phyloP scores from a whole-genome alignment of 2,888 invertebrate genomes.

The Rhagonycha lutea region DNA sequence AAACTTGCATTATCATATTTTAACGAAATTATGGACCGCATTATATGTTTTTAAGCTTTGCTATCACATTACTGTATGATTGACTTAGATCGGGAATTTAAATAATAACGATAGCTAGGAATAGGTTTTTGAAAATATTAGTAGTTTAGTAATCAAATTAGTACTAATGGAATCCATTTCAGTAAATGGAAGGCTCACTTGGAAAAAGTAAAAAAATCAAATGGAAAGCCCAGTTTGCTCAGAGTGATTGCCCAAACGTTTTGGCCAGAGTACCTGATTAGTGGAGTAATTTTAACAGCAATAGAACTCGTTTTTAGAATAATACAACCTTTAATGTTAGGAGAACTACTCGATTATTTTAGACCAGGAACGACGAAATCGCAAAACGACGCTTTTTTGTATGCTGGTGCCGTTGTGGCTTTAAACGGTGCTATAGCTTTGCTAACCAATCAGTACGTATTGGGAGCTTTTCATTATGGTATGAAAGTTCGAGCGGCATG shows the following conservation, averaged over 20 bases:
- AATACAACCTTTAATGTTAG: constrained; percentile 68
- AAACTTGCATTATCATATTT: background rate
- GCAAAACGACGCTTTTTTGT: constrained; percentile 65
- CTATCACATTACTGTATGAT: background rate
- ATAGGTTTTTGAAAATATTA: background rate
- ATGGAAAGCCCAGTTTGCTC: constrained; percentile 65
- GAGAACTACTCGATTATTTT: constrained; percentile 70
- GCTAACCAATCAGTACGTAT: constrained; percentile 68
- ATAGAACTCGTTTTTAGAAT: constrained; percentile 63
- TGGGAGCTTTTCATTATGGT: constrained; percentile 74
- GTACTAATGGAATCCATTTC: constrained; percentile 35
- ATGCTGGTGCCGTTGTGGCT: constrained; percentile 63
- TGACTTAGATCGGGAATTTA: background rate
- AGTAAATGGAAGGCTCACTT: constrained; percentile 73
- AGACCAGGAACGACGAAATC: constrained; percentile 57
- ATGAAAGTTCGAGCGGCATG: constrained; percentile 82
- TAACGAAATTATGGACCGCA: background rate
- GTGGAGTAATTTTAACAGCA: constrained; percentile 66
- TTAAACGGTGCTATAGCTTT: constrained; percentile 63
- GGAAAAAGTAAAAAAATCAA: constrained; percentile 59
- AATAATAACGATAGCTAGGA: background rate
- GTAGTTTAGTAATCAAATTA: background rate
- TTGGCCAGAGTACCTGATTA: constrained; percentile 66
- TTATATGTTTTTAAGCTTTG: background rate
- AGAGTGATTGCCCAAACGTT: constrained; percentile 70